A percentile compares a stretch with the other conserved stretches of the same genome.
These are phyloP conservation scores for Agraylea sexmaculata DNA, from an alignment of 1,140 invertebrate species.

Conservation along the genomic window DNA sequence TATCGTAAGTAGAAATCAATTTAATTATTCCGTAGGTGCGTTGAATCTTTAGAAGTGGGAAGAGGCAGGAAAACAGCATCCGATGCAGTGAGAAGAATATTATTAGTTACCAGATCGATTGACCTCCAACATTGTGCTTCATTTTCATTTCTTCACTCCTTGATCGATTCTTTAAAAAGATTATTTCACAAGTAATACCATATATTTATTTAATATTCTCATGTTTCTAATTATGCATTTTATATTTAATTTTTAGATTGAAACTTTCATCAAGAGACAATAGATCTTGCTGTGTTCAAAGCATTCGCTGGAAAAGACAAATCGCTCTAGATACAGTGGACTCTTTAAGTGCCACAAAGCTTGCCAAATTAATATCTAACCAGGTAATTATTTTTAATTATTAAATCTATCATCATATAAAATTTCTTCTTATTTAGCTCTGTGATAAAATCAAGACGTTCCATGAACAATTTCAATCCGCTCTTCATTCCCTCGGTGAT, in stretches of 20 bases:
- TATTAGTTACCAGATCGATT: constrained; percentile 72
- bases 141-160: constrained; percentile 58
- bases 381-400: constrained; percentile 39
- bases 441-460: constrained; percentile 52
- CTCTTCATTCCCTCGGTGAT: constrained; percentile 55
- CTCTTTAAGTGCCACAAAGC: constrained; percentile 56
- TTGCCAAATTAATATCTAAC: constrained; percentile 64
- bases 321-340: constrained; percentile 62
- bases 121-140: constrained; percentile 69
- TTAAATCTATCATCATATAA: neutral
- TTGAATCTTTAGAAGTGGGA: constrained; percentile 31
- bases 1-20: no score
- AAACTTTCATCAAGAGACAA: constrained; percentile 12
- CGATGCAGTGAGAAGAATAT: constrained; percentile 69
- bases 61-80: constrained; percentile 47
- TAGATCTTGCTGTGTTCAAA: constrained; percentile 30
- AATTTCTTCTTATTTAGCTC: constrained; percentile 31
- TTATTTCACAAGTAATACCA: constrained; percentile 43
- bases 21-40: constrained; percentile 25
- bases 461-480: constrained; percentile 56
- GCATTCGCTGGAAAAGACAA: constrained; percentile 56
- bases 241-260: constrained; percentile 10
- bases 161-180: constrained; percentile 68
- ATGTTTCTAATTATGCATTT: neutral
- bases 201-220: neutral